Percentiles rank a stretch among this genome's conserved stretches.
Conservation (phyloP, 2,797 vertebrate genomes). For the Pygocentrus nattereri region DNA sequence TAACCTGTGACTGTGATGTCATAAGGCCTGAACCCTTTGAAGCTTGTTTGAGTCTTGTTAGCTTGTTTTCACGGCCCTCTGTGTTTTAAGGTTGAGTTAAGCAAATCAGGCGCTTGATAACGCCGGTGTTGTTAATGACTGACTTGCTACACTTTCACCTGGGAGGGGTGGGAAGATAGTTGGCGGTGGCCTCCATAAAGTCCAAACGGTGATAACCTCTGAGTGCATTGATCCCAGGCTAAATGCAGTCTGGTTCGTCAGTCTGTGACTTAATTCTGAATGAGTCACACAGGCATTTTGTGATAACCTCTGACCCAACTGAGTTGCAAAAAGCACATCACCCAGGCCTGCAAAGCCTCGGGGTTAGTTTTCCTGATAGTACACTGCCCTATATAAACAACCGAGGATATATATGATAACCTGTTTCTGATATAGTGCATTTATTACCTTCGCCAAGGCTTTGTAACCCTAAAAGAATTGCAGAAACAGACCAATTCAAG, state of each 20-base stretch:
- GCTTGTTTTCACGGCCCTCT: neutral
- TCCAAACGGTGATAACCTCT: neutral
- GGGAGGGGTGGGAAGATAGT: neutral
- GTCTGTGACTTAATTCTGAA: neutral
- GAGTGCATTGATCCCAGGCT: neutral
- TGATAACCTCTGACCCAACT: neutral
- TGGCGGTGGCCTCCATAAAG: neutral
- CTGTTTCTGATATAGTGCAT: too few species aligned
- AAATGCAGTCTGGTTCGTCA: neutral
- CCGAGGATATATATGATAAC: neutral
- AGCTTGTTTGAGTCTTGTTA: neutral
- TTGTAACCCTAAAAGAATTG: too few species aligned
- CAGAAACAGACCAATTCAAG: too few species aligned
- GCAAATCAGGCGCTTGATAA: neutral
- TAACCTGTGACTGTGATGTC: neutral
- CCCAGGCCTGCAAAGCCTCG: neutral
- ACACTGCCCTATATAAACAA: neutral
- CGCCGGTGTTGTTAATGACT: neutral
- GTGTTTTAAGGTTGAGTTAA: neutral
- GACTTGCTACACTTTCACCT: neutral
- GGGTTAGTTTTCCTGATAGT: neutral
- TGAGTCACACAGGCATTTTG: neutral
- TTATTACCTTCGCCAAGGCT: too few species aligned
- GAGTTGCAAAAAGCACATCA: neutral
- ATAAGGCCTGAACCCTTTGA: neutral